Percentiles rank a stretch among this genome's conserved stretches.
Conservation (phyloP, 1,140 invertebrate genomes). For the Euura saliciscinereae region DNA sequence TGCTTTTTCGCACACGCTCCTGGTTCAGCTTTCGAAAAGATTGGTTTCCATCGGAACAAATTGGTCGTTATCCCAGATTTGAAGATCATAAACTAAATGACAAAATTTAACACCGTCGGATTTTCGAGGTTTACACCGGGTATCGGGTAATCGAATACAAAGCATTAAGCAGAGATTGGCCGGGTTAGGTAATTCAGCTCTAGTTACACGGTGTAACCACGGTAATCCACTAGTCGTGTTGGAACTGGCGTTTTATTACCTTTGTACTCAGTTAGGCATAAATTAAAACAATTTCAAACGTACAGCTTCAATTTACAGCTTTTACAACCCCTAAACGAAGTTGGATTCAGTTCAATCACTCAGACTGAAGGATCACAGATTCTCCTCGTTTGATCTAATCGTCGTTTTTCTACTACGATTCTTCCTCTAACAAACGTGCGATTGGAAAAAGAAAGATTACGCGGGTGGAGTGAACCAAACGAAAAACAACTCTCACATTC, state of each 20-base stretch:
- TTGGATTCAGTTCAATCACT: not conserved
- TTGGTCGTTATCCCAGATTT: no score
- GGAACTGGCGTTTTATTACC: not conserved
- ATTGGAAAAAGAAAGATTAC: no score
- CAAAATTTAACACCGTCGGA: not conserved
- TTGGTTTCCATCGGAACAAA: no score
- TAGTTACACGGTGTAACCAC: not conserved
- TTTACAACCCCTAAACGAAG: conserved; percentile 1
- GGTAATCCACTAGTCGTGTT: not conserved
- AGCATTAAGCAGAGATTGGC: conserved; percentile 2
- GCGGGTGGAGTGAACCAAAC: no score
- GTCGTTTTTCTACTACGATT: not conserved
- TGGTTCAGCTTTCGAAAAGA: no score
- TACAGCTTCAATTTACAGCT: not conserved
- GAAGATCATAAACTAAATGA: not conserved
- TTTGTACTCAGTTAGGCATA: not conserved
- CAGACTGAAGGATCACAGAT: not conserved
- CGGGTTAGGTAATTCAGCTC: not conserved
- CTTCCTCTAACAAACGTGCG: no score
- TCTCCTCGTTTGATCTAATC: not conserved
- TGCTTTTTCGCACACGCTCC: no score
- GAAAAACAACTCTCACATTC: no score
- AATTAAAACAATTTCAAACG: conserved; percentile 4
- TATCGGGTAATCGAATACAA: conserved; percentile 7
- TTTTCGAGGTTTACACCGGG: not conserved